Conservation (phyloP, 2,113 vertebrate species). For the Pteropus alecto region DNA sequence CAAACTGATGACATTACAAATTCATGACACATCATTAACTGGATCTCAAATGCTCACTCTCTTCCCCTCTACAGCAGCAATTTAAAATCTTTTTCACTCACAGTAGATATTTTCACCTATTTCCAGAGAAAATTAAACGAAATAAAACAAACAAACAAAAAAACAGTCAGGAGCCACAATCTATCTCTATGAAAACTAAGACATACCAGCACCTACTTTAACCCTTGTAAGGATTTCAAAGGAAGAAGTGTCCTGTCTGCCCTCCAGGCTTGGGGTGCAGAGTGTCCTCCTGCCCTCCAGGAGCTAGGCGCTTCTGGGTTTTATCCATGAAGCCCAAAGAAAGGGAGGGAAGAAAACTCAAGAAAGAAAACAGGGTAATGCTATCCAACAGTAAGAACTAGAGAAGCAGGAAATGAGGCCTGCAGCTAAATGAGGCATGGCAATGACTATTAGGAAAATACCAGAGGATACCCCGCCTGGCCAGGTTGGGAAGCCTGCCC, state of each 20-base stretch:
- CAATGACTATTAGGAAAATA: constrained; percentile 3
- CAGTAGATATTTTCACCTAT: not conserved
- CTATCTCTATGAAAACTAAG: not conserved
- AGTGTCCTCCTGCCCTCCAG: no score
- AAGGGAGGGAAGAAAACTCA: not conserved
- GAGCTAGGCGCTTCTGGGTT: not conserved
- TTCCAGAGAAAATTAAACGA: not conserved
- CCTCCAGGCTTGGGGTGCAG: not conserved
- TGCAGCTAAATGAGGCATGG: not conserved
- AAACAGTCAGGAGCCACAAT: not conserved
- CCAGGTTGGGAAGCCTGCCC: not conserved
- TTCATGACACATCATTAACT: not conserved
- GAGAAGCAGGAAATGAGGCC: not conserved
- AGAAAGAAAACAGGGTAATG: not conserved
- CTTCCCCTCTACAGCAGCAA: not conserved
- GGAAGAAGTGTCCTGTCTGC: not conserved
- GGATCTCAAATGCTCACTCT: not conserved
- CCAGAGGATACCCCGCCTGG: not conserved
- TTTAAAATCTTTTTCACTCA: not conserved
- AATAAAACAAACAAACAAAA: not conserved
- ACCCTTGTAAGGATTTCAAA: not conserved
- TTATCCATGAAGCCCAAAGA: not conserved
- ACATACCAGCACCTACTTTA: not conserved
- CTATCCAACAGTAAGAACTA: not conserved
- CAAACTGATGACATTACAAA: not conserved